phyloP scores from a whole-genome alignment of 2,888 invertebrate species.

The Seira musarum region DNA sequence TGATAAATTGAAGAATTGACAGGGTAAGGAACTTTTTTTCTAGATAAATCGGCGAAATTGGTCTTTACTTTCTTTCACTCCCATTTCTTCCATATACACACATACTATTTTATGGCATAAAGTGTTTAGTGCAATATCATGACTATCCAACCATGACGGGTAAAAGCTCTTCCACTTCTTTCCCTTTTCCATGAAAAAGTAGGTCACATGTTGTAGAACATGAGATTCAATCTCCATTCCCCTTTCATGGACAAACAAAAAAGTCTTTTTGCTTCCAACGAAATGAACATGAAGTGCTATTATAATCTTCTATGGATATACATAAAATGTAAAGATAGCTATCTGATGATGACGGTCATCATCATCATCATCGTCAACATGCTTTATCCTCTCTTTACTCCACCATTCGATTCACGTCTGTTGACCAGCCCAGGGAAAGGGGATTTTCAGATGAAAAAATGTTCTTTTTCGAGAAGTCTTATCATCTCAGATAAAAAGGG shows the following conservation, averaged over 20 bases:
- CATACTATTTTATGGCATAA: too few relatives aligned
- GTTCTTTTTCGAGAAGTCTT: neutral
- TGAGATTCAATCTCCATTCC: neutral
- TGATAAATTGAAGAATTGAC: neutral
- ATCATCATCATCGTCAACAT: neutral
- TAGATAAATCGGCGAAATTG: neutral
- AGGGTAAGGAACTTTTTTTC: neutral
- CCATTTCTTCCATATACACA: neutral
- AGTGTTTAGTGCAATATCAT: neutral
- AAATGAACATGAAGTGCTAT: neutral
- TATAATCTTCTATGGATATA: neutral
- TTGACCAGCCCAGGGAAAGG: neutral
- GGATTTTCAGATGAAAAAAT: neutral
- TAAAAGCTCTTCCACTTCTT: neutral
- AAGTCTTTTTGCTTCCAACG: neutral
- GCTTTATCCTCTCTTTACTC: neutral
- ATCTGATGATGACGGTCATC: too few relatives aligned
- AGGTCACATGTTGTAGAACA: constrained; percentile 27
- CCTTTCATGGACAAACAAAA: neutral
- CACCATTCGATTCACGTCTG: neutral
- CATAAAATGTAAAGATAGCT: too few relatives aligned
- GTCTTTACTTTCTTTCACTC: neutral
- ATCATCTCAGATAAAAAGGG: neutral
- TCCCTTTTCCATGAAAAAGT: constrained; percentile 18
- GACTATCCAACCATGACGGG: neutral